Base-by-base conservation (phyloP, 2,888 invertebrate species). In the Labia minor region DNA sequence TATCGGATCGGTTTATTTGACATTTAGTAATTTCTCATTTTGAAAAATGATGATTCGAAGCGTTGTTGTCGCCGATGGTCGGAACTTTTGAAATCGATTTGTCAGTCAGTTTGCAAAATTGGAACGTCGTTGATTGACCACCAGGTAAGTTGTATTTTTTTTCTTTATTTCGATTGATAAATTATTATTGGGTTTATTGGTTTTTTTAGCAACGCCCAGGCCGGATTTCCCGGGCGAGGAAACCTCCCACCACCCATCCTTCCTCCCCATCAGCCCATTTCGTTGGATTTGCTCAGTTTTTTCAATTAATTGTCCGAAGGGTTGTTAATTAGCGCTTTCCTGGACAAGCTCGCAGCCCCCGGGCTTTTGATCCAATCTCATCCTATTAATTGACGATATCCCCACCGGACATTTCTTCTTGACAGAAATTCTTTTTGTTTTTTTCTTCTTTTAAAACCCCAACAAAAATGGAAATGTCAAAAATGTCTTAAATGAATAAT, bases 51-150 rank as follows among this genome's bases (percentile, higher is more conserved):
- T n/a, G 14, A 4, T 10, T 11, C 2, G 49, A 4, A 49, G 49
- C 49, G 14, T 4, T 14, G 4, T 3, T 26, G 26, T 6, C 4
- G 4, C 3, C 26, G 26, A 8, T 71, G 70, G 72, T 72, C 72
- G 72, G 72, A 71, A 70, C 73, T 72, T 72, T 72, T 72, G 72
- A 80, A 81, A 80, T 81, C 80, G 81, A 81, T 81, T 81, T 80
- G 81, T 81, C 81, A 79, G 80, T 78, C 77, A 79, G 79, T 80
- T 80, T 79, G 78, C 78, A 78, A 79, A 77, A 78, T 78, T 80
- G 77, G 77, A 76, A 77, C 75, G 75, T 74, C 74, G 74, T 75
- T 80, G 79, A 80, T 80, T 80, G 80, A 80, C 78, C 78, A 75
- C 70, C 76, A 80, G 80, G 79, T 80, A 78, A n/a, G 49, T 49